These are phyloP conservation scores for Chloropsis cyanopogon DNA, from an alignment of 2,113 vertebrate genomes.

Conservation along the genomic window DNA sequence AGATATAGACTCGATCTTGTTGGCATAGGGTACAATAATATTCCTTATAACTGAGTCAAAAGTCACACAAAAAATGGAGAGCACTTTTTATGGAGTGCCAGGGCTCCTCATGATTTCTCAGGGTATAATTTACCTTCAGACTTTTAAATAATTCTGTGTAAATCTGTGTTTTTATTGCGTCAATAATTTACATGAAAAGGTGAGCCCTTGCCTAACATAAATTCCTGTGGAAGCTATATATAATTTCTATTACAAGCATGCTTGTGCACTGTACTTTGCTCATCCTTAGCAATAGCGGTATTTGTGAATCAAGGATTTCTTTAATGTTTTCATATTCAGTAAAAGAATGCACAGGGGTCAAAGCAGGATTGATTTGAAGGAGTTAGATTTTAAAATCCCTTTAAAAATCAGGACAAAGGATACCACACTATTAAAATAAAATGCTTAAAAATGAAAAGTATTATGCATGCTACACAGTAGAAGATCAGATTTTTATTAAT, in stretches of 20 bases:
- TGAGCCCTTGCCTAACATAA: not conserved
- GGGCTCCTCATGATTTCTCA: not conserved
- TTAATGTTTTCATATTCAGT: slow-evolving; percentile 46
- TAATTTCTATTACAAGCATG: not conserved
- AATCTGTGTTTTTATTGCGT: not conserved
- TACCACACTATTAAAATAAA: slow-evolving; percentile 71
- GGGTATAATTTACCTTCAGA: not conserved
- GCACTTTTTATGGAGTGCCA: not conserved
- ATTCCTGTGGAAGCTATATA: not conserved
- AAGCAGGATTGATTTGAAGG: slow-evolving; percentile 67
- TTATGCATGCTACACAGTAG: slow-evolving; percentile 64
- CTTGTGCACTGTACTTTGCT: not conserved
- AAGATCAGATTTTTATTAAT: slow-evolving; percentile 85
- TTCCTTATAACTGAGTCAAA: not conserved
- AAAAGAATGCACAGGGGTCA: slow-evolving; percentile 46
- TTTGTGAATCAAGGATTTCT: slow-evolving; percentile 26
- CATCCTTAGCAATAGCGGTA: slow-evolving; percentile 15
- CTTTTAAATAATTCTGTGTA: not conserved
- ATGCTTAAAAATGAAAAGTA: slow-evolving; percentile 77
- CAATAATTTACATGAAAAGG: not conserved
- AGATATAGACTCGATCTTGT: not conserved
- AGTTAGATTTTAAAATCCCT: slow-evolving; percentile 74
- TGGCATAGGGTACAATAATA: not conserved
- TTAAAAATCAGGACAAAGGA: slow-evolving; percentile 73
- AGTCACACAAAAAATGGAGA: not conserved